Base-by-base conservation (phyloP, 2,888 invertebrate species). In the Amphimallon solstitiale region DNA sequence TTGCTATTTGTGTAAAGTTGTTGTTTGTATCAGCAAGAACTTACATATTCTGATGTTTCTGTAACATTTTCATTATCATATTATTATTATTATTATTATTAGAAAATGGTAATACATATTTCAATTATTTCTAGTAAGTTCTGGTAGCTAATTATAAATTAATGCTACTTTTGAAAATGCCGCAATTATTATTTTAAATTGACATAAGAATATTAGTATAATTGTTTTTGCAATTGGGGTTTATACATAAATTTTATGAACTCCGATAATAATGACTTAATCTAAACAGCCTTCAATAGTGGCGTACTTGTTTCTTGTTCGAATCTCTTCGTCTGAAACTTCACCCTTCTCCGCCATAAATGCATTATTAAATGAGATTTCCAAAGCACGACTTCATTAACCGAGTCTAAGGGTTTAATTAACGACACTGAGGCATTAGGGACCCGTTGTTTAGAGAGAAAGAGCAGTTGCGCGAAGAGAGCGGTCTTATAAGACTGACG, bases 341-440 rank as follows among this genome's bases (percentile, higher is more conserved):
- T 51, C 45, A 43, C 29, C 43, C 56, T 19, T 17, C 43, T 14
- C 17, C 34, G 23, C 35, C 48, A 56, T 67, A 67, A 67, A 63
- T 59, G 63, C 65, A 68, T 71, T 71, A 71, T 65, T 60, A 68
- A 69, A 66, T 67, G 64, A 71, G 63, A 69, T 72, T 69, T 69
- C 69, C 67, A 67, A 67, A 63, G 63, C 60, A 67, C 54, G 67
- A 63, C 63, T 66, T 66, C 68, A 69, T 66, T 70, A 68, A 68
- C 69, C 48, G 45, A 59, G 65, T 68, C 71, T 71, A 74, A 76
- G 76, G 75, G 75, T 76, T 78, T 77, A 76, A 78, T 77, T 76
- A 76, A 74, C 73, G 76, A 74, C 73, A 73, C 72, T 68, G 68
- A 73, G 73, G 71, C 70, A 72, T 73, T 75, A 68, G 63, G 68